Evolutionary conservation across 1,140 invertebrate species (phyloP).

Genomic region (Sesamia nonagrioides): DNA sequence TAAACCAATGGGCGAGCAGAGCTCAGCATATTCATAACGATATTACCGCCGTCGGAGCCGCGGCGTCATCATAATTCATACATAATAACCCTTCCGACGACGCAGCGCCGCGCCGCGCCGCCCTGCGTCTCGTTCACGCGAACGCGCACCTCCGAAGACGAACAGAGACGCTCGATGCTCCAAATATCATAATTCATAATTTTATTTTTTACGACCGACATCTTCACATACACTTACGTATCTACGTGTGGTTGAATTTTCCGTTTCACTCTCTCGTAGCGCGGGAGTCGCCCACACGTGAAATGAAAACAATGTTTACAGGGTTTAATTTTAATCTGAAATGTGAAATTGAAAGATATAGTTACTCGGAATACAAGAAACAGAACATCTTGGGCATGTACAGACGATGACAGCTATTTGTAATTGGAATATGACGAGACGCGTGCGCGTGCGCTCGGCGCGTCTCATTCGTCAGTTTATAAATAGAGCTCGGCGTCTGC

Average conservation of each 20-base stretch:
- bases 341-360: conserved; percentile 52
- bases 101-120: conserved; percentile 72
- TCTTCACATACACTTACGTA: conserved; percentile 58
- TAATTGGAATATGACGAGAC: conserved; percentile 86
- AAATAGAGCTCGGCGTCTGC: conserved; percentile 86
- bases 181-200: conserved; percentile 86
- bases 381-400: conserved; percentile 72
- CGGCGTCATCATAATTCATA: conserved; percentile 87
- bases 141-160: conserved; percentile 55
- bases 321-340: conserved; percentile 48
- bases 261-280: conserved; percentile 68
- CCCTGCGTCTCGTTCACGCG: conserved; percentile 80
- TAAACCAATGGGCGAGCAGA: conserved; percentile 83
- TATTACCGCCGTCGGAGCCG: conserved; percentile 85
- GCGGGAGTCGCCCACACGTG: conserved; percentile 14
- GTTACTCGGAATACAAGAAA: conserved; percentile 67
- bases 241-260: conserved; percentile 61
- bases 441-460: conserved; percentile 83
- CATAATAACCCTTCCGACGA: conserved; percentile 86
- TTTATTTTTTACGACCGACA: conserved; percentile 77
- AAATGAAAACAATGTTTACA: conserved; percentile 49
- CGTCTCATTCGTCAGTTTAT: conserved; percentile 87
- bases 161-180: conserved; percentile 75
- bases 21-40: conserved; percentile 86
- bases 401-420: conserved; percentile 84